phyloP scores from a whole-genome alignment of 2,113 vertebrate species.

The Scomber japonicus region DNA sequence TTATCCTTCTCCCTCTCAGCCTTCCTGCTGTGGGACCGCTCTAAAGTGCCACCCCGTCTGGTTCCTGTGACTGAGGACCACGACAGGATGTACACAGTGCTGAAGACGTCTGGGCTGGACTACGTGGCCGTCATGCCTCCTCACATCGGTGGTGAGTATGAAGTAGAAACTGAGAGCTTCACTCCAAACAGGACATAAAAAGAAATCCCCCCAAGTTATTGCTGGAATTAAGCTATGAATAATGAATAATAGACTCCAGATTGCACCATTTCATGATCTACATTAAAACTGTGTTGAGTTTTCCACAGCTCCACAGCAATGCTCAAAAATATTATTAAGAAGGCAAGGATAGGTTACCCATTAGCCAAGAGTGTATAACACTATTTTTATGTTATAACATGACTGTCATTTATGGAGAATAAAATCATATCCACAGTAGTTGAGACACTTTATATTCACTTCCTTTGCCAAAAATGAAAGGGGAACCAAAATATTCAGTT shows the following conservation, averaged over 20 bases:
- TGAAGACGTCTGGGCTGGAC: constrained; percentile 89
- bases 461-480: too few relatives aligned
- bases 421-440: too few relatives aligned
- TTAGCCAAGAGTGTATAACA: too few relatives aligned
- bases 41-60: constrained; percentile 88
- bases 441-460: too few relatives aligned
- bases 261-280: not conserved
- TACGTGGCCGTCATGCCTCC: constrained; percentile 93
- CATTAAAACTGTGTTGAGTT: not conserved
- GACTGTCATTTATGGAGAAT: too few relatives aligned
- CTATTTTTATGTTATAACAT: too few relatives aligned
- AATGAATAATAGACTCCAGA: too few relatives aligned
- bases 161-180: not conserved
- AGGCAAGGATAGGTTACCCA: too few relatives aligned
- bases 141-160: constrained; percentile 87
- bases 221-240: not conserved
- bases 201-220: not conserved
- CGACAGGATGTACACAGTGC: constrained; percentile 88
- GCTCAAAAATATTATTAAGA: not conserved
- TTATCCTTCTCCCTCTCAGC: constrained; percentile 73
- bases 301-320: too few relatives aligned
- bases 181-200: not conserved
- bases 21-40: constrained; percentile 92
- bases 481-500: too few relatives aligned
- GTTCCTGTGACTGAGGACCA: constrained; percentile 90